Evolutionary conservation across 2,888 invertebrate genomes (phyloP).

Genomic region (Leptopilina myrica): DNA sequence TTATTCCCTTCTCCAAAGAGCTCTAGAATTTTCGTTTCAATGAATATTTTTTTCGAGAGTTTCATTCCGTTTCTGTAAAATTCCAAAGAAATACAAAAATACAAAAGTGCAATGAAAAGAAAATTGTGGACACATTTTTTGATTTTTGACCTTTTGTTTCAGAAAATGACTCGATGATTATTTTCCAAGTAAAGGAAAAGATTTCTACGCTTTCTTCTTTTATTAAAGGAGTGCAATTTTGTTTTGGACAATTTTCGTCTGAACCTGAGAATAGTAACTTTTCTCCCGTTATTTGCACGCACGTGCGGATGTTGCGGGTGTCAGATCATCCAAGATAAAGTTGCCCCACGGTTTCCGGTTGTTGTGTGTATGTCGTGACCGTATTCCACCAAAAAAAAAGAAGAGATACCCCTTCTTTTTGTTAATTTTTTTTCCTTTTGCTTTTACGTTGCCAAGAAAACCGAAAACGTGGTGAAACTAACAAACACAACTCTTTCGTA

Average conservation of each 20-base stretch:
- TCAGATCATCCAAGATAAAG: conserved; percentile 68
- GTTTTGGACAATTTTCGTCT: background rate
- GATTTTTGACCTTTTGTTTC: too few species aligned
- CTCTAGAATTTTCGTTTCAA: too few species aligned
- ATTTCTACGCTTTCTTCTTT: background rate
- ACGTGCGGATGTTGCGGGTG: conserved; percentile 57
- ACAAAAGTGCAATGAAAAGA: too few species aligned
- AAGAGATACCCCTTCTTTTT: conserved; percentile 53
- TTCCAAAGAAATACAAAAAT: too few species aligned
- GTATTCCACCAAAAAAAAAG: conserved; percentile 49
- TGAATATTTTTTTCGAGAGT: too few species aligned
- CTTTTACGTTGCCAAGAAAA: conserved; percentile 64
- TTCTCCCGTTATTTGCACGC: background rate
- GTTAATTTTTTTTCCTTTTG: conserved; percentile 35
- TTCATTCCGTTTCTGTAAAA: too few species aligned
- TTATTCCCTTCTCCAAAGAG: too few species aligned
- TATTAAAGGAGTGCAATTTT: too few species aligned
- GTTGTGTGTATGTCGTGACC: conserved; percentile 56
- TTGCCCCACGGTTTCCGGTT: conserved; percentile 65
- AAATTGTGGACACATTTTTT: too few species aligned
- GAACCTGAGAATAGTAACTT: background rate
- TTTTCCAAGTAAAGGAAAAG: background rate
- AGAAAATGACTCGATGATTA: too few species aligned
- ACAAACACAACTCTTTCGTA: conserved; percentile 61
- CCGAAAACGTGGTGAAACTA: conserved; percentile 74